Conservation (phyloP, 2,797 vertebrate species). For the Lithobates sylvaticus region DNA sequence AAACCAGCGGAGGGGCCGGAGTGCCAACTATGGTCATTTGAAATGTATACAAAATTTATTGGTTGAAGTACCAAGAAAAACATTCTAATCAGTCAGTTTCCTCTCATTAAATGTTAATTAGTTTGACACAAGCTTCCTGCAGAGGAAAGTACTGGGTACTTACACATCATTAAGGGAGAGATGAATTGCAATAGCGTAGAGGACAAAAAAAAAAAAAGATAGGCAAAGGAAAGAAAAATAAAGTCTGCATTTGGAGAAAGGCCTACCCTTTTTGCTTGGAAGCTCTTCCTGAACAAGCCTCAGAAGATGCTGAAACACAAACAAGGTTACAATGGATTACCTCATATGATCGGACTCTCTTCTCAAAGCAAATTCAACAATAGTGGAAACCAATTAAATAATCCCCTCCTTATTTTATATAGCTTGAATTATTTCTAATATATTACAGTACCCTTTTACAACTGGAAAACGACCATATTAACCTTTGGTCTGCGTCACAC, state of each 20-base stretch:
- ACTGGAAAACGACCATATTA: conserved; percentile 21
- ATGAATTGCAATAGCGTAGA: conserved; percentile 74
- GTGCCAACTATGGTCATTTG: conserved; percentile 65
- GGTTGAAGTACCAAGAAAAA: conserved; percentile 86
- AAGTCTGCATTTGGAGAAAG: conserved; percentile 44
- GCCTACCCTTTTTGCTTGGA: conserved; percentile 60
- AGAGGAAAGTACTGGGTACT: conserved; percentile 84
- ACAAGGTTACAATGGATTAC: conserved; percentile 50
- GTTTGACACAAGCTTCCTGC: conserved; percentile 86
- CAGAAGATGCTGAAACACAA: conserved; percentile 61
- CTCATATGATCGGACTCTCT: conserved; percentile 23
- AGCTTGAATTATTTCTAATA: conserved; percentile 1
- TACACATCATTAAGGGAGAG: conserved; percentile 84
- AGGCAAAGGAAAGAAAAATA: conserved; percentile 49
- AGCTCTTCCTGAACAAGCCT: conserved; percentile 58
- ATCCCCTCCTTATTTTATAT: conserved; percentile 2
- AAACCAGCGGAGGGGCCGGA: conserved; percentile 68
- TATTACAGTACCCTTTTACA: conserved; percentile 12
- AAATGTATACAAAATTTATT: conserved; percentile 84
- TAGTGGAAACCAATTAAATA: conserved; percentile 38
- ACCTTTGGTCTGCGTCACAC: conserved; percentile 10
- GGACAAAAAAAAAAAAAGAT: conserved; percentile 65
- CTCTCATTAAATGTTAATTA: conserved; percentile 91
- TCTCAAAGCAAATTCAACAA: conserved; percentile 18
- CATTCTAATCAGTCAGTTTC: conserved; percentile 90